These are phyloP conservation scores for Mactromeris polynyma DNA, from an alignment of 2,888 invertebrate species.

Conservation along the genomic window DNA sequence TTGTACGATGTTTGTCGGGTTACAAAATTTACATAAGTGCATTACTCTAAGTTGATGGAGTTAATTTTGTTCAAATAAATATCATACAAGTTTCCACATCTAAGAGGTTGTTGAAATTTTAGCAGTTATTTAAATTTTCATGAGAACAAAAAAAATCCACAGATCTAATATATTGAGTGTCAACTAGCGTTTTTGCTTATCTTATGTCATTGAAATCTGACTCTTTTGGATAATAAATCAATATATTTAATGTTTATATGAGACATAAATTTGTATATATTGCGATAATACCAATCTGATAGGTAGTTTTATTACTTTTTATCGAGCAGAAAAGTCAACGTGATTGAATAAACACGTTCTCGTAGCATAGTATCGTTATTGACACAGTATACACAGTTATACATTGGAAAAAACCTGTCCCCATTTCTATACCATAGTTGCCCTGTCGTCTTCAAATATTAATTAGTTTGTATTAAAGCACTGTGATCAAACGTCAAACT, in stretches of 20 bases:
- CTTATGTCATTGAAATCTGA: neutral
- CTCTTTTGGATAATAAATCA: neutral
- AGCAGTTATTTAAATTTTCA: neutral
- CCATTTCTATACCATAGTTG: neutral
- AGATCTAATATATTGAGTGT: neutral
- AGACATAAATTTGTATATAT: constrained; percentile 5
- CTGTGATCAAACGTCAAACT: neutral
- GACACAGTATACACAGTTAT: neutral
- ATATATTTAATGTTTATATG: neutral
- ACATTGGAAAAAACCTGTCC: neutral
- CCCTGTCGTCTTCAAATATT: neutral
- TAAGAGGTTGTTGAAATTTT: neutral
- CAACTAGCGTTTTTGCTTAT: neutral
- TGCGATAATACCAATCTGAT: neutral
- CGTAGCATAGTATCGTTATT: neutral
- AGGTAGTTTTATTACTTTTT: neutral
- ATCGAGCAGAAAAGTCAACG: neutral
- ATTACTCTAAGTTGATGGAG: too few species aligned
- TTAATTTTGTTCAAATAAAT: neutral
- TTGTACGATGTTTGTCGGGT: too few species aligned
- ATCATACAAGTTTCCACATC: neutral
- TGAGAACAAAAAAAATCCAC: neutral
- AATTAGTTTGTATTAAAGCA: constrained; percentile 5
- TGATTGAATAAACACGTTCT: neutral
- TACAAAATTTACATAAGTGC: too few species aligned